Conservation (phyloP, 2,797 vertebrate genomes). For the Bradypodion ventrale region DNA sequence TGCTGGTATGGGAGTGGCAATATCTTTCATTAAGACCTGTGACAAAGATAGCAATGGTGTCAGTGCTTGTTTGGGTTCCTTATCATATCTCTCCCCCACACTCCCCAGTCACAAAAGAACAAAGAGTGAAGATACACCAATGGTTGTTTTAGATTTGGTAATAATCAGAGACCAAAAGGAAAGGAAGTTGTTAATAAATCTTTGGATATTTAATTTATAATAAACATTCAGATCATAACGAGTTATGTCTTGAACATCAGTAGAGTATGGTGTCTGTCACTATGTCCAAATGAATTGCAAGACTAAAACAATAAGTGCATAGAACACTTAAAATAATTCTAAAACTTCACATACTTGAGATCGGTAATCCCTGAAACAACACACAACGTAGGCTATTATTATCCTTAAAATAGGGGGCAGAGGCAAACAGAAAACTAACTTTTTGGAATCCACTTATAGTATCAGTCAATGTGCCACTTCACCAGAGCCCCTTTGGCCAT, state of each 20-base stretch:
- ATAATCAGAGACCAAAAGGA: constrained; percentile 29
- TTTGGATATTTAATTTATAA: constrained; percentile 31
- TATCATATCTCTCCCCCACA: constrained; percentile 23
- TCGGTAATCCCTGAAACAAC: neutral
- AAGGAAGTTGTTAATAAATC: constrained; percentile 17
- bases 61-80: constrained; percentile 39
- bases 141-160: constrained; percentile 31
- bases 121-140: constrained; percentile 23
- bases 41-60: constrained; percentile 52
- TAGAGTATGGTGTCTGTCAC: neutral
- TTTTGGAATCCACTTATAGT: neutral
- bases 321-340: neutral
- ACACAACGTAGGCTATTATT: neutral
- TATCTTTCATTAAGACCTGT: constrained; percentile 97
- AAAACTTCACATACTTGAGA: neutral
- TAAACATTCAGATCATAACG: neutral
- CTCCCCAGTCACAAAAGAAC: constrained; percentile 17
- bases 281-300: constrained; percentile 4
- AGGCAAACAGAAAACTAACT: neutral
- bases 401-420: neutral
- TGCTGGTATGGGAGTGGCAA: constrained; percentile 88
- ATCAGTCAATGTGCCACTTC: neutral
- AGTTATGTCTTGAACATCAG: neutral
- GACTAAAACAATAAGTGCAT: neutral
- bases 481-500: neutral